These are phyloP conservation scores for Lepidonotus clava DNA, from an alignment of 2,888 invertebrate species.

Conservation along the genomic window DNA sequence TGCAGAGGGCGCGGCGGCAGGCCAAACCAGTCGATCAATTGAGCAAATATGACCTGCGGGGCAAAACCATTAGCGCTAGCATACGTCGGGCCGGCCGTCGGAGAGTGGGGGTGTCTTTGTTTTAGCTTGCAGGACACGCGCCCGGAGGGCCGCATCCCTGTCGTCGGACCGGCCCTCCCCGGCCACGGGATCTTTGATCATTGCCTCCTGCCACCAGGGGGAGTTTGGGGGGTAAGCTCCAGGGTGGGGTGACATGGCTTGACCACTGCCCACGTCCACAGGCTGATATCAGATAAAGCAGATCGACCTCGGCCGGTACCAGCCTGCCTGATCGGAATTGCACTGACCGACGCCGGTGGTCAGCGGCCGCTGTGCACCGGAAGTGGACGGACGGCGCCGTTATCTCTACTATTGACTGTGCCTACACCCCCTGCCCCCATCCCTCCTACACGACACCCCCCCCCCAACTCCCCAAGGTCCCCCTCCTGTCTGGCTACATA, in stretches of 20 bases:
- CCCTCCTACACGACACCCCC: too few species aligned
- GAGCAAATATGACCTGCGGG: constrained; percentile 52
- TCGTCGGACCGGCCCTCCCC: neutral
- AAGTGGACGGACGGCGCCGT: constrained; percentile 1
- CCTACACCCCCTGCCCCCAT: neutral
- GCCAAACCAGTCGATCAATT: constrained; percentile 53
- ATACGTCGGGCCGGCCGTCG: constrained; percentile 32
- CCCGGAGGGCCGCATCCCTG: neutral
- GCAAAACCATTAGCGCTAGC: constrained; percentile 51
- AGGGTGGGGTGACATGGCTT: constrained; percentile 27
- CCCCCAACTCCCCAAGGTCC: too few species aligned
- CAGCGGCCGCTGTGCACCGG: constrained; percentile 11
- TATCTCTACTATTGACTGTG: constrained; percentile 24
- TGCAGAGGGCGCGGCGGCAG: constrained; percentile 40
- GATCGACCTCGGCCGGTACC: constrained; percentile 40
- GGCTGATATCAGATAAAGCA: constrained; percentile 29
- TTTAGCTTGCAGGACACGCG: constrained; percentile 36
- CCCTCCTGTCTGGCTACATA: too few species aligned
- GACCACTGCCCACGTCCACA: constrained; percentile 3
- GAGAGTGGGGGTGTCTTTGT: constrained; percentile 43
- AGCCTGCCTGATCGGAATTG: constrained; percentile 42
- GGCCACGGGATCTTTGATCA: neutral
- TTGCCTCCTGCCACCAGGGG: neutral
- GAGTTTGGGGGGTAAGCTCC: too few species aligned
- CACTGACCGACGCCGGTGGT: constrained; percentile 22